A percentile compares a stretch with the other conserved stretches of the same genome.
Conservation (phyloP, 2,113 vertebrate genomes). For the Mirounga angustirostris region DNA sequence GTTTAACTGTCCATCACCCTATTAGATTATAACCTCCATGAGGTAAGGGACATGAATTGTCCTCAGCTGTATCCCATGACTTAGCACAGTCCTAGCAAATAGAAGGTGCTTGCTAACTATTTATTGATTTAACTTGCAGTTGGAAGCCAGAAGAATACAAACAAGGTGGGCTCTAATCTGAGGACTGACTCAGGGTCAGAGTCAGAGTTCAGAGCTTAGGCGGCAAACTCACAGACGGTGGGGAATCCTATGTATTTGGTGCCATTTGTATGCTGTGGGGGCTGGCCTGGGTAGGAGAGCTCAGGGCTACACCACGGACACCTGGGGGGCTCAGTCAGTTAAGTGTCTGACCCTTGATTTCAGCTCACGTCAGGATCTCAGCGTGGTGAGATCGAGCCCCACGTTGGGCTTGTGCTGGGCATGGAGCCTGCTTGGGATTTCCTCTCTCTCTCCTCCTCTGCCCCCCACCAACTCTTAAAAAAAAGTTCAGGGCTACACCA, state of each 20-base stretch:
- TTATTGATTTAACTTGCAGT: neutral
- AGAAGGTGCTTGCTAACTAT: neutral
- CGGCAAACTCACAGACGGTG: neutral
- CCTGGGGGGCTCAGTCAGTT: neutral
- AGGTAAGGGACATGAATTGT: neutral
- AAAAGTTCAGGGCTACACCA: neutral
- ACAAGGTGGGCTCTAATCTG: neutral
- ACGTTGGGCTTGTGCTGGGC: neutral
- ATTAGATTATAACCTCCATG: neutral
- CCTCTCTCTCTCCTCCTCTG: neutral
- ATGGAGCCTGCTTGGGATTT: neutral
- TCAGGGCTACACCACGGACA: neutral
- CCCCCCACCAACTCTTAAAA: neutral
- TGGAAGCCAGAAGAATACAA: neutral
- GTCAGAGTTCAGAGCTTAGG: neutral
- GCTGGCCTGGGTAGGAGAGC: neutral
- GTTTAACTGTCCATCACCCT: accelerated
- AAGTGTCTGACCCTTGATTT: neutral
- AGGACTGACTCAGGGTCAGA: neutral
- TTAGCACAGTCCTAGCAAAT: neutral
- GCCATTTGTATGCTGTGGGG: neutral
- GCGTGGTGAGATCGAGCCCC: neutral
- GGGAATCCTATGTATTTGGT: neutral
- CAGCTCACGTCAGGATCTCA: neutral
- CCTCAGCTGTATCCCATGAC: accelerated